Evolutionary conservation across 2,888 invertebrate genomes (phyloP), one percentile per base, ranked within the genome.

Genomic region (Seira sanloemensis): DNA sequence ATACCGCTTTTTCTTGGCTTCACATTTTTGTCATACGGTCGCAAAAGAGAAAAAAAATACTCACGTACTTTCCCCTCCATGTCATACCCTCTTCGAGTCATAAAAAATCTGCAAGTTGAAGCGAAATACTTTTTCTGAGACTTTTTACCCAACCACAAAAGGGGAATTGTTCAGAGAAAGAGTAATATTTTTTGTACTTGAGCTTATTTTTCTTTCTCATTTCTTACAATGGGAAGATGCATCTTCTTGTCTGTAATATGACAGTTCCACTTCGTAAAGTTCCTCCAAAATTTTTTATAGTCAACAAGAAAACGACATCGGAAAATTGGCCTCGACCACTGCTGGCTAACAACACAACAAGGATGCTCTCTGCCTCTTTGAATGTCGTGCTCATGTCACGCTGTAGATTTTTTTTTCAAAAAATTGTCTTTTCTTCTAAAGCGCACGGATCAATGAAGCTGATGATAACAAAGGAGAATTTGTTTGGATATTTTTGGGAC

Each of bases 201-300:
- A 54, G 50, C 68, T 24, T 68, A 68, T 68, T 77, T 77, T 68
- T 76, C 50, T 66, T 62, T 16, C 12, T 21, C 66, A 7, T 18
- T 27, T 23, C 18, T 50, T 58, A 9, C 65, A 74, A 74, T 74
- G 74, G 37, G 58, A 78, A 79, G 65, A 68, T 77, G 58, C 67
- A 73, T 79, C 66, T 73, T 46, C 72, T 66, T 73, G 73, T 73
- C 79, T 54, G 50, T 73, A 54, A 73, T 73, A 79, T 79, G 79
- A 79, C 79, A 79, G 79, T 73, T 65, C 73, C 79, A 58, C 79
- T 79, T 79, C 73, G 79, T 79, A 79, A 79, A 37, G 66, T 79
- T 79, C n/a, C n/a, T n/a, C 65, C 79, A 79, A 73, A 26, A 7
- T 16, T 16, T 26, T 54, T 73, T 54, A 46, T 66, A 66, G 50